Conservation (phyloP, 2,888 invertebrate species). For the Parochlus steinenii region DNA sequence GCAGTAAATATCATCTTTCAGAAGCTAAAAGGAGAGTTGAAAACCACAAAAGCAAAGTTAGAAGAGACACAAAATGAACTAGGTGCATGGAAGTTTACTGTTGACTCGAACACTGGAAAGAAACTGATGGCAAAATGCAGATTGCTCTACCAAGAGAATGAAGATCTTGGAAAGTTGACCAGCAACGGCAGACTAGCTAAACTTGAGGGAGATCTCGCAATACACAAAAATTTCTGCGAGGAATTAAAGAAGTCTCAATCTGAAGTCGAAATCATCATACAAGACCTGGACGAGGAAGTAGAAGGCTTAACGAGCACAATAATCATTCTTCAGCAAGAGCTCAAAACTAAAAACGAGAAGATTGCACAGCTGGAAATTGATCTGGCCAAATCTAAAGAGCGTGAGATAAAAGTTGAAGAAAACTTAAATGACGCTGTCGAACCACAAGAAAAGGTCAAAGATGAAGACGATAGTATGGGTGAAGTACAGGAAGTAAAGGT, state of each 20-base stretch:
- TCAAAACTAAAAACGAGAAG: slow-evolving; percentile 64
- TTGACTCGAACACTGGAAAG: slow-evolving; percentile 98
- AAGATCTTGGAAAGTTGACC: slow-evolving; percentile 90
- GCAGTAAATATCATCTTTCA: slow-evolving; percentile 89
- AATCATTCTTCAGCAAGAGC: slow-evolving; percentile 80
- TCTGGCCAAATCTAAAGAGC: slow-evolving; percentile 19
- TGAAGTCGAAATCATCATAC: slow-evolving; percentile 90
- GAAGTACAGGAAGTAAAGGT: not conserved
- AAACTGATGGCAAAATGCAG: slow-evolving; percentile 95
- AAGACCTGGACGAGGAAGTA: slow-evolving; percentile 91
- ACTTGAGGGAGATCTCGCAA: slow-evolving; percentile 84
- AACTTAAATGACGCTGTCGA: slow-evolving; percentile 13
- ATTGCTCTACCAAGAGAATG: slow-evolving; percentile 88
- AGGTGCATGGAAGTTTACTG: slow-evolving; percentile 97
- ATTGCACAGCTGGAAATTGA: slow-evolving; percentile 47
- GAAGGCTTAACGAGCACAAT: slow-evolving; percentile 99
- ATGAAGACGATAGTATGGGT: not conserved
- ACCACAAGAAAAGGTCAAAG: slow-evolving; percentile 5
- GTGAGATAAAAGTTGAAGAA: slow-evolving; percentile 16
- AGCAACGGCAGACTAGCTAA: slow-evolving; percentile 89
- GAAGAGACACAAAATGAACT: slow-evolving; percentile 97
- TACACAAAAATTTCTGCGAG: slow-evolving; percentile 89
- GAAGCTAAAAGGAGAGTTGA: slow-evolving; percentile 77
- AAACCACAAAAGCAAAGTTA: slow-evolving; percentile 72
- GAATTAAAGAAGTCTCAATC: slow-evolving; percentile 94